Base-by-base conservation (phyloP, 2,113 vertebrate genomes). In the Acrocephalus kingi region DNA sequence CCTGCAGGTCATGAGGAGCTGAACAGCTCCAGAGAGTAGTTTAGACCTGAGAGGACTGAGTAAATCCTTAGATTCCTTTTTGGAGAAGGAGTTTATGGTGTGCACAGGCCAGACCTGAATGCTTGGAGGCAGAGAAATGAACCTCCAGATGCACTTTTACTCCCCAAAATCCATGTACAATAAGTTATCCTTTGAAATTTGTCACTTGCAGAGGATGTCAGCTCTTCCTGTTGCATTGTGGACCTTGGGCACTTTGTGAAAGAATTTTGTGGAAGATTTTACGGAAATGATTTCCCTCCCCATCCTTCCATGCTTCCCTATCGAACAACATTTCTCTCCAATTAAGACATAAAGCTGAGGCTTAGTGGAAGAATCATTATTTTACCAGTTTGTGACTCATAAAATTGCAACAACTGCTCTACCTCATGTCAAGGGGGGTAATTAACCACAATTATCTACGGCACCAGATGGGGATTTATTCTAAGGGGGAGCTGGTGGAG, bases 371-470 rank as follows among this genome's bases (percentile, higher is more conserved):
- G 49, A 87, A 75, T 75, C 76, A 30, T 68, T 78, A 28, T 52
- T 61, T 89, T 67, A 64, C 35, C 48, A 63, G 58, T 92, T 84
- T 89, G 80, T 46, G 87, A 39, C 73, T 94, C 95, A 62, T 89
- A 91, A 95, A 94, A 92, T 61, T 72, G 28, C 54, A 94, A 72
- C 91, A 84, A 95, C 62, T 75, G 15, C 58, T 94, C 61, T 72
- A 39, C 28, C 55, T 89, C 58, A 11, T 79, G 77, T 95, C 85
- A 87, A 74, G 12, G 15, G 28, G 51, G 31, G 48, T 39, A 82
- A 95, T 97, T 94, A 96, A 49, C 61, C 52, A 79, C 83, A 61
- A 62, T 93, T 90, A 82, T 87, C 84, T 56, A 59, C 1, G 14
- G 69, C 77, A 84, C 30, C 69, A 79, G 62, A 69, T 75, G 66